phyloP scores from a whole-genome alignment of 2,888 invertebrate species.

The Drosophila tanythrix region DNA sequence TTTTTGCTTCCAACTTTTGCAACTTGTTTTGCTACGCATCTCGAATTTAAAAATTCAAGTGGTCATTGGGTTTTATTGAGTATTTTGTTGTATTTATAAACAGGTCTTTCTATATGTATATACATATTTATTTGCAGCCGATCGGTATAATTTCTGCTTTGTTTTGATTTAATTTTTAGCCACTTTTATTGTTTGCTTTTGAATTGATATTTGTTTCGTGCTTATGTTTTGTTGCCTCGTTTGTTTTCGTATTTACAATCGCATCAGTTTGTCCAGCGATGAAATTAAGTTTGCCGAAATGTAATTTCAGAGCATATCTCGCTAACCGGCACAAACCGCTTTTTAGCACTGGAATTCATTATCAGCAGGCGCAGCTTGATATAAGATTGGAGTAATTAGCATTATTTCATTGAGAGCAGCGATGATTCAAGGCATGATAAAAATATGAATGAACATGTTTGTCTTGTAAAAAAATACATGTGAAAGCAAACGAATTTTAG shows the following conservation, averaged over 20 bases:
- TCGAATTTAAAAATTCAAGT: constrained; percentile 12
- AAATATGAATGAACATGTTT: background rate
- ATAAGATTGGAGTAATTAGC: background rate
- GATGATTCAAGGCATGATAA: background rate
- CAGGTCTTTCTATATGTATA: background rate
- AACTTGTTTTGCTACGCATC: constrained; percentile 15
- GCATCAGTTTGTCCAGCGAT: constrained; percentile 10
- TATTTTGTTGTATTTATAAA: background rate
- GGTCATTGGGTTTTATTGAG: background rate
- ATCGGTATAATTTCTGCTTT: background rate
- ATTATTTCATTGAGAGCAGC: background rate
- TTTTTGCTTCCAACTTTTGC: constrained; percentile 40
- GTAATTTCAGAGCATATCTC: constrained; percentile 22
- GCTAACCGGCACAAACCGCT: constrained; percentile 17
- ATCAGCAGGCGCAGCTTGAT: constrained; percentile 2
- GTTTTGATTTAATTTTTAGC: constrained; percentile 16
- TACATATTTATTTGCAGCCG: background rate
- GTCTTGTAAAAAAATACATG: background rate
- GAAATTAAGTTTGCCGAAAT: constrained; percentile 24
- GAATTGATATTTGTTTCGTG: constrained; percentile 34
- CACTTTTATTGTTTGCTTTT: constrained; percentile 5
- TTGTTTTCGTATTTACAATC: constrained; percentile 23
- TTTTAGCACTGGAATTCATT: constrained; percentile 16
- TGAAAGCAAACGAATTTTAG: background rate
- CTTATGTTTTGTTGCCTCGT: constrained; percentile 36